Base-by-base conservation (phyloP, 2,797 vertebrate species). In the Myotis planiceps region DNA sequence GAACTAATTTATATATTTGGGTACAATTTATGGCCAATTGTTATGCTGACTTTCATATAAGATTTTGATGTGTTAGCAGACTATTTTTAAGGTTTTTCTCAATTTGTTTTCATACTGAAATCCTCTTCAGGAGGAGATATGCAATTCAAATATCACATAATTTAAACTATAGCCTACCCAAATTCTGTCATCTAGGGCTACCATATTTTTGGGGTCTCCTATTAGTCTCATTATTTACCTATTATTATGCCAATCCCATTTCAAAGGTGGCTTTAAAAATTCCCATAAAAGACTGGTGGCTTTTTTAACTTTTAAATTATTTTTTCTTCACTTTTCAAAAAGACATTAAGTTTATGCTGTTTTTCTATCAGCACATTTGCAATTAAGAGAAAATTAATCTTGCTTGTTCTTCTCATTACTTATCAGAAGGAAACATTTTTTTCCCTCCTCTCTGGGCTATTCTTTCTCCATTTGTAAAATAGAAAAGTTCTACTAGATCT, bases 1-100 rank as follows among this genome's bases (percentile, higher is more conserved):
- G 68, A 75, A 90, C 58, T 76, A 90, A 80, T 94, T 96, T 90
- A 85, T 96, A 55, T 78, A 94, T 92, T 94, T 81, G 39, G 80
- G n/a, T 81, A 29, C n/a, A 94, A 25, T 71, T 90, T 34, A 86
- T 92, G 13, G 7, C 32, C 84, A 96, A 66, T 85, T 93, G 55
- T 94, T 85, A 74, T 27, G 55, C 34, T 13, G 39, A 81, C 23
- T 89, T 84, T 89, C 66, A 92, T 74, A 34, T 78, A 92, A 84
- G 8, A 51, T 86, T 81, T 84, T 25, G 47, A 23, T 34, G 25
- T 68, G 25, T 19, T 93, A 63, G 47, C 21, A 71, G 91, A 81
- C 27, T 86, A 60, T 51, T 75, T 94, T 89, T 71, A 89, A 68
- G 27, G 29, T 14, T 58, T 92, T 68, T 53, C 58, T 66, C 78